Conservation (phyloP, 2,113 vertebrate genomes). For the Neodon shergylaensis region DNA sequence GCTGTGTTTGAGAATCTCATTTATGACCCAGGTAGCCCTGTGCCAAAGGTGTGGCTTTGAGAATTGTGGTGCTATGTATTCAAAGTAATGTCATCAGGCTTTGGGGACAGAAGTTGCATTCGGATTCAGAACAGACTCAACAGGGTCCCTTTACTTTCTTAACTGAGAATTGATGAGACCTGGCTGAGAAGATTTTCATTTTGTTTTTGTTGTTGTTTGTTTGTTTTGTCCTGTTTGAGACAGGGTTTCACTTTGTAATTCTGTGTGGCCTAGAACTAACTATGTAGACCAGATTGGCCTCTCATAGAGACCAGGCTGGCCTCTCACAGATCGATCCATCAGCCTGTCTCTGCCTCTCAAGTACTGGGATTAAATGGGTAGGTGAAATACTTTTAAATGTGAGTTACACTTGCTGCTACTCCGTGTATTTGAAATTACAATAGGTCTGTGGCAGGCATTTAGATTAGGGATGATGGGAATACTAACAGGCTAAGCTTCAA, state of each 20-base stretch:
- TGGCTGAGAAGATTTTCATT: neutral
- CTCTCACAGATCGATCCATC: neutral
- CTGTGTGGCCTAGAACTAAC: neutral
- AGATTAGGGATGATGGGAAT: neutral
- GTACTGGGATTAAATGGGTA: neutral
- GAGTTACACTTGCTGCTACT: neutral
- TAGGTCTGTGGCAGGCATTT: neutral
- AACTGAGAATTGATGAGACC: neutral
- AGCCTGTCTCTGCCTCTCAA: too few relatives aligned
- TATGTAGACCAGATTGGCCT: neutral
- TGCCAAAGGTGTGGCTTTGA: neutral
- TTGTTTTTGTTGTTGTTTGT: neutral
- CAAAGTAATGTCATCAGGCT: neutral
- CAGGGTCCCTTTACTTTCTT: neutral
- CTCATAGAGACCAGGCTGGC: neutral
- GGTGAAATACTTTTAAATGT: neutral
- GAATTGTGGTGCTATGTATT: neutral
- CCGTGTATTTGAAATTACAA: neutral
- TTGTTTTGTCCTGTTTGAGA: neutral
- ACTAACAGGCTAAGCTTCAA: neutral
- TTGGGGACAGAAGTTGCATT: neutral
- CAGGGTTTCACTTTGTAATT: neutral
- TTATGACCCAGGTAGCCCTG: neutral
- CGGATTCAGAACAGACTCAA: neutral
- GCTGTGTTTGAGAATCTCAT: neutral